Evolutionary conservation across 2,888 invertebrate genomes (phyloP).

Genomic region (Crematogaster levior): DNA sequence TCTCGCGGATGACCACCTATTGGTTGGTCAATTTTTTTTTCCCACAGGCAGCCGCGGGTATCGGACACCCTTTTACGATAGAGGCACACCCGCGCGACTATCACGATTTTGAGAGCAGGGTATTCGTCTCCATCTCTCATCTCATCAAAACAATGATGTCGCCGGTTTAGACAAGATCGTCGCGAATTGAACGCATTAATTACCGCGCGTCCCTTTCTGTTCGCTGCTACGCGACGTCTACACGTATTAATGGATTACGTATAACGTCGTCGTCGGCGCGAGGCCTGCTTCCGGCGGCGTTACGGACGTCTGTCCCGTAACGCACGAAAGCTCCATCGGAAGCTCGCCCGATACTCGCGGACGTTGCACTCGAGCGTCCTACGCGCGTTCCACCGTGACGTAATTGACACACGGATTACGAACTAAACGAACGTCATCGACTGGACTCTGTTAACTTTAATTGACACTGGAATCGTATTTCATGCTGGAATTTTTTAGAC

Average conservation of each 20-base stretch:
- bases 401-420: slow-evolving; percentile 23
- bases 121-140: slow-evolving; percentile 46
- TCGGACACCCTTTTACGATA: not conserved
- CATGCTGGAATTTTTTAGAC: not conserved
- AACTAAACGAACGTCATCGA: slow-evolving; percentile 13
- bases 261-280: slow-evolving; percentile 28
- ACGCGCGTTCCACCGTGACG: slow-evolving; percentile 29
- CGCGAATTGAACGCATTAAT: slow-evolving; percentile 64
- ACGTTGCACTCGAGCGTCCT: slow-evolving; percentile 52
- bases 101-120: not conserved
- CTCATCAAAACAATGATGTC: slow-evolving; percentile 59
- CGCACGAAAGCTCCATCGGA: slow-evolving; percentile 44
- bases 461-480: not conserved
- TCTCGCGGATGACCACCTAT: not conserved
- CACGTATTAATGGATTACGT: slow-evolving; percentile 62
- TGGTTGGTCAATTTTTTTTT: not conserved
- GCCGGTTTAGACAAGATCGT: slow-evolving; percentile 51
- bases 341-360: slow-evolving; percentile 42
- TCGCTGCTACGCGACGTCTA: slow-evolving; percentile 10
- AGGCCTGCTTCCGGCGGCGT: slow-evolving; percentile 21
- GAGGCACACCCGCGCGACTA: not conserved
- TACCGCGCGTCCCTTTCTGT: slow-evolving; percentile 10
- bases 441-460: slow-evolving; percentile 10
- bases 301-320: not conserved
- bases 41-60: not conserved